Conservation (phyloP, 2,113 vertebrate species). For the Nothocercus nigrocapillus region DNA sequence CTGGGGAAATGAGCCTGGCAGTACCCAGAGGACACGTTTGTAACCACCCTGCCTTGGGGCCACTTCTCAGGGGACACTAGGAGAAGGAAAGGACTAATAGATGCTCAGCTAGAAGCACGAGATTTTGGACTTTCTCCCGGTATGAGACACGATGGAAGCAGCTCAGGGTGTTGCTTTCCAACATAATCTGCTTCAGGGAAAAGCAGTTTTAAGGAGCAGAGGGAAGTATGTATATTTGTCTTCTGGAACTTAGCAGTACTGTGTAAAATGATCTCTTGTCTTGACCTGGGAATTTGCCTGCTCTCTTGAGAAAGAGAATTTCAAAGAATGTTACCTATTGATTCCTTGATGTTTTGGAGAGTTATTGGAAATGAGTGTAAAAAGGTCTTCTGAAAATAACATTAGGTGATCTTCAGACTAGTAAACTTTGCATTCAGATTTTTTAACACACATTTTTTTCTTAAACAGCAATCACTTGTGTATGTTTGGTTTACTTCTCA, state of each 20-base stretch:
- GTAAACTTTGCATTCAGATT: not conserved
- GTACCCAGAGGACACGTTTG: not conserved
- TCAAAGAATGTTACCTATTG: not conserved
- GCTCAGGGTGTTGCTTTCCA: not conserved
- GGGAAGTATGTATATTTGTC: not conserved
- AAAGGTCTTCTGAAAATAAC: not conserved
- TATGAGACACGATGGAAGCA: not conserved
- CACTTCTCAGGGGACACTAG: not conserved
- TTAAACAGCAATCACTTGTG: not conserved
- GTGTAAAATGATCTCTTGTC: constrained; percentile 56
- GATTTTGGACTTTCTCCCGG: not conserved
- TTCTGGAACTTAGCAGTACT: constrained; percentile 78
- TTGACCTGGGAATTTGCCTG: not conserved
- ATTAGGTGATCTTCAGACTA: rapidly evolving
- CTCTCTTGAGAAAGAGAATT: not conserved
- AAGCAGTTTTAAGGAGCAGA: not conserved
- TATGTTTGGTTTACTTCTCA: not conserved
- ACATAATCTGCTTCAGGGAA: not conserved
- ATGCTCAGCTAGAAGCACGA: not conserved
- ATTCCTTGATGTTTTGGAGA: not conserved
- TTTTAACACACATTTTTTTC: not conserved
- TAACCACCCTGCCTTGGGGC: not conserved
- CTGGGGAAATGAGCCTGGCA: not conserved
- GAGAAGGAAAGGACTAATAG: not conserved
- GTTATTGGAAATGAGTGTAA: not conserved